These are phyloP conservation scores for Scatophagus argus DNA, from an alignment of 2,113 vertebrate species.

Conservation along the genomic window DNA sequence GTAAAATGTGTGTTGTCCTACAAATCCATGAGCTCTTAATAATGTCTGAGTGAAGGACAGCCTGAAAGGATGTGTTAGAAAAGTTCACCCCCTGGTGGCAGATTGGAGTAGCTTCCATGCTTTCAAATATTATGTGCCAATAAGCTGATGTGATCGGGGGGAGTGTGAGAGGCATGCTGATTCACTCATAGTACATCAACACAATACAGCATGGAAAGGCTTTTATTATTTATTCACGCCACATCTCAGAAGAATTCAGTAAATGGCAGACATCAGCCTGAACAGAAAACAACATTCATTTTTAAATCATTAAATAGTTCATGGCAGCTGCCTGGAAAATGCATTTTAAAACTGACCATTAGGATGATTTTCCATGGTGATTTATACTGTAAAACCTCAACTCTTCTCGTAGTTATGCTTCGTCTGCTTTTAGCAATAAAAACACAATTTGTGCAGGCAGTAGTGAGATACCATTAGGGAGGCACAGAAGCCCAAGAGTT, in stretches of 20 bases:
- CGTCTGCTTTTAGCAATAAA: conserved; percentile 1
- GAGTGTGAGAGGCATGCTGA: conserved; percentile 25
- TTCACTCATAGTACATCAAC: conserved; percentile 40
- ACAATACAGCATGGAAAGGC: conserved; percentile 16
- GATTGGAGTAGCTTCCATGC: conserved; percentile 15
- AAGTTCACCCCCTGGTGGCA: conserved; percentile 78
- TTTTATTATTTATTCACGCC: conserved; percentile 32
- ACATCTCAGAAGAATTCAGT: conserved; percentile 18
- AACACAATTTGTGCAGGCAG: neutral
- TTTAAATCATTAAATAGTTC: conserved; percentile 5
- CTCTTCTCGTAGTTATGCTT: neutral
- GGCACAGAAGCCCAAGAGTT: neutral
- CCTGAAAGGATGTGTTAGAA: conserved; percentile 63
- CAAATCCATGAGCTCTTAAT: neutral
- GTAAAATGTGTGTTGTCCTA: neutral
- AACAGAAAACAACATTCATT: conserved; percentile 18
- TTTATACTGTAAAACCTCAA: neutral
- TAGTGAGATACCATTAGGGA: conserved; percentile 17
- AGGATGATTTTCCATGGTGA: neutral
- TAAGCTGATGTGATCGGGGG: conserved; percentile 10
- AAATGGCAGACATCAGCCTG: conserved; percentile 8
- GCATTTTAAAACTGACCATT: neutral
- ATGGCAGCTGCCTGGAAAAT: neutral
- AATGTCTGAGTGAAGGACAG: conserved; percentile 35
- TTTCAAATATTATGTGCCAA: neutral